Evolutionary conservation across 2,888 invertebrate species (phyloP), one percentile per base, ranked within the genome.

Genomic region (Agonopterix alstromeriana): DNA sequence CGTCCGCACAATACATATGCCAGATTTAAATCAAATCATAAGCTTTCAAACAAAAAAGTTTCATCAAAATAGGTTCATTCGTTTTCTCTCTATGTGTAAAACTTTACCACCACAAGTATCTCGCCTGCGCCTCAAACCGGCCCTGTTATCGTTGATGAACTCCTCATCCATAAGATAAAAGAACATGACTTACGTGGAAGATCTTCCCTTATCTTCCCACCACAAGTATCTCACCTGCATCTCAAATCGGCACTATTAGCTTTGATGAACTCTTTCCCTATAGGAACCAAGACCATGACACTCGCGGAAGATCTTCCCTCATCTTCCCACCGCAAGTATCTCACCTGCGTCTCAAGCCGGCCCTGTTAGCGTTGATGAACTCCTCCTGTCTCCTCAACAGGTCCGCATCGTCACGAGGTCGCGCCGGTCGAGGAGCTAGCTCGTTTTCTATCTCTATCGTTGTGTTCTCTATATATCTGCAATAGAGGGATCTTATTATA

Each of bases 401-500:
- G 12, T 86, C 82, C 8, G 80, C 79, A 2, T 87, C 87, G 0
- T 68, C 71, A 3, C 72, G 56, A 0, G 68, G 55, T 8, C 12
- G 11, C 10, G 46, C 11, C 57, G 58, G 46, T 0, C 51, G 50
- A 0, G 62, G 66, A 0, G 75, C 82, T 43, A 87, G 38, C 7
- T 88, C 88, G 48, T 88, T 88, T 66, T 81, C 82, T 36, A 85
- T 84, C 68, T 88, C 87, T 55, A 87, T 86, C 0, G 86, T 84
- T 0, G 87, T 87, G 66, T 86, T 86, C 58, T 88, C 87, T 60
- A 89, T 84, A 63, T 78, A 89, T 49, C 89, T 89, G 67, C 0
- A 46, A 53, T 17, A 17, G 17, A 17, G 2, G 17, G 3, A 17
- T 17, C 4, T 17, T 17, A 14, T 14, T 14, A 2, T 1, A n/a